Conservation (phyloP, 2,113 vertebrate genomes). For the Ophthalmolycus amberensis region DNA sequence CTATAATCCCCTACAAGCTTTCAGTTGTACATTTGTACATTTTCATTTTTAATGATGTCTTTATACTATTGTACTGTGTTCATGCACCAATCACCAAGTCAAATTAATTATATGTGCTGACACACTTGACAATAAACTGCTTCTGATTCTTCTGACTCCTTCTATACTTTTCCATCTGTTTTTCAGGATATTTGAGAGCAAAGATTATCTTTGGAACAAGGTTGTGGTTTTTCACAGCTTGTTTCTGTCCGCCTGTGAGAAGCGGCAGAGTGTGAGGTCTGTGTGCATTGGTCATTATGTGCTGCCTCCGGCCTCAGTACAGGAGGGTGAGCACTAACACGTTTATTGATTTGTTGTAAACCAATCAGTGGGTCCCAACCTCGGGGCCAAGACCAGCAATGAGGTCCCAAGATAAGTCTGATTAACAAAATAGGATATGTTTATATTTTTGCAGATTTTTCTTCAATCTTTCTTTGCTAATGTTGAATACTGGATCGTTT, state of each 20-base stretch:
- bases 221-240: slow-evolving; percentile 82
- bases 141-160: not conserved
- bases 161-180: not conserved
- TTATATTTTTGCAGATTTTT: not conserved
- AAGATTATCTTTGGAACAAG: slow-evolving; percentile 73
- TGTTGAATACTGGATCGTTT: not conserved
- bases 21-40: not conserved
- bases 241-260: slow-evolving; percentile 78
- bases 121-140: not conserved
- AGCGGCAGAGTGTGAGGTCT: slow-evolving; percentile 75
- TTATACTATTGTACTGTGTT: not conserved
- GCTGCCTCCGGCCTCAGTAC: slow-evolving; percentile 80
- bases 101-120: not conserved
- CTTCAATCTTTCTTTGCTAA: not conserved
- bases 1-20: not conserved
- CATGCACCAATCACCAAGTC: not conserved
- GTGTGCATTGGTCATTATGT: slow-evolving; percentile 83
- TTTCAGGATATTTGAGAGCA: slow-evolving; percentile 79
- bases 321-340: slow-evolving; percentile 71
- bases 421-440: not conserved
- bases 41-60: not conserved
- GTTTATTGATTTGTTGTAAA: slow-evolving; percentile 8
- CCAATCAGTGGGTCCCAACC: not conserved
- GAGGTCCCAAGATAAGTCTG: not conserved
- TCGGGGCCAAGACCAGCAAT: not conserved